Evolutionary conservation across 2,797 vertebrate species (phyloP).

Genomic region (Telmatherina bonti): DNA sequence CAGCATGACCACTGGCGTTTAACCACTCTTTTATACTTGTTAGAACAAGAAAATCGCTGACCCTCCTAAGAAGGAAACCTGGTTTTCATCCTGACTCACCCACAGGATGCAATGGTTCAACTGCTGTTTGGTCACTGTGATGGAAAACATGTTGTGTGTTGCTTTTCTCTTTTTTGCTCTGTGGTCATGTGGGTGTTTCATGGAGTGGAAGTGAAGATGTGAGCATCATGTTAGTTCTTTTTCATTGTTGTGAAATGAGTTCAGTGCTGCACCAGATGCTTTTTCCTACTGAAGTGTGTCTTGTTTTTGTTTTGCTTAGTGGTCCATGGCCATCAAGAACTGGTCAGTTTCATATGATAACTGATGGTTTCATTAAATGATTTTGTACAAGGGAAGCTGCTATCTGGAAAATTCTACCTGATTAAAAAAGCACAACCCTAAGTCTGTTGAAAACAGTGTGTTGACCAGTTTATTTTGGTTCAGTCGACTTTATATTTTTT

Average conservation of each 20-base stretch:
- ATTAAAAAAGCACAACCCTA: too few relatives aligned
- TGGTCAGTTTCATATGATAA: too few relatives aligned
- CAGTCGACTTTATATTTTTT: too few relatives aligned
- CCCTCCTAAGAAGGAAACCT: constrained; percentile 30
- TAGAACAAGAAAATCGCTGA: constrained; percentile 38
- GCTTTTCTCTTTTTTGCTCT: neutral
- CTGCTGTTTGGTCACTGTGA: constrained; percentile 21
- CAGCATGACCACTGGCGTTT: constrained; percentile 23
- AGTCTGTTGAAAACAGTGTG: too few relatives aligned
- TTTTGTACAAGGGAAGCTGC: neutral
- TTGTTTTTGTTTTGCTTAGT: neutral
- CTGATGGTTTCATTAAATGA: too few relatives aligned
- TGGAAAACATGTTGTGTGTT: neutral
- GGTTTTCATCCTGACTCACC: constrained; percentile 38
- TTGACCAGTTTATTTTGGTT: too few relatives aligned
- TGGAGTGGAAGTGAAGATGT: neutral
- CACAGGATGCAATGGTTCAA: constrained; percentile 24
- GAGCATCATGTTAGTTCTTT: neutral
- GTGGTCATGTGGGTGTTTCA: neutral
- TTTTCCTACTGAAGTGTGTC: neutral
- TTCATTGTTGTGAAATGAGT: neutral
- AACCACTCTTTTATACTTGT: constrained; percentile 25
- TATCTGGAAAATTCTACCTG: too few relatives aligned
- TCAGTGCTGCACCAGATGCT: neutral
- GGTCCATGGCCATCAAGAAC: neutral